Percentiles rank a stretch among this genome's conserved stretches.
These are phyloP conservation scores for Lepidurus packardi DNA, from an alignment of 1,140 invertebrate species.

Conservation along the genomic window DNA sequence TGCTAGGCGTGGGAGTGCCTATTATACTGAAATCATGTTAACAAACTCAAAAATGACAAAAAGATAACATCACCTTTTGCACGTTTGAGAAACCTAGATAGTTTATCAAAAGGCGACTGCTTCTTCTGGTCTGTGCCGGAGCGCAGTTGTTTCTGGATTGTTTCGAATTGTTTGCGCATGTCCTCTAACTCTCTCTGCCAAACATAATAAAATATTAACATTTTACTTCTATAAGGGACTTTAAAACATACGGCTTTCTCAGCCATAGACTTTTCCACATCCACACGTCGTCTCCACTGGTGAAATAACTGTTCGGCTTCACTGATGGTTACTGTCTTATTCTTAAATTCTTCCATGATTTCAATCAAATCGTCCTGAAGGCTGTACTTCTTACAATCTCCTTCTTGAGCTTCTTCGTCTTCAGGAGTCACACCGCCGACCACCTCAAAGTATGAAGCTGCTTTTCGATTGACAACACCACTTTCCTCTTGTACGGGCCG, in stretches of 20 bases:
- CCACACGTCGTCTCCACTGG: slow-evolving; percentile 75
- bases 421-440: no score
- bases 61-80: neutral
- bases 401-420: neutral
- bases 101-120: slow-evolving; percentile 1
- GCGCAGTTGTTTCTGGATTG: neutral
- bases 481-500: no score
- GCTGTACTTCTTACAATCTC: neutral
- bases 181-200: neutral
- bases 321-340: slow-evolving; percentile 74
- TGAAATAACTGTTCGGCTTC: slow-evolving; percentile 77
- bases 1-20: neutral
- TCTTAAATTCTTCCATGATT: slow-evolving; percentile 83
- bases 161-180: neutral
- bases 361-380: slow-evolving; percentile 70
- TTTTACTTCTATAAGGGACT: neutral
- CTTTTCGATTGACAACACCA: no score
- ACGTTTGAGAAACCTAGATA: neutral
- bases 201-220: neutral
- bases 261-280: slow-evolving; percentile 74
- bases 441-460: no score
- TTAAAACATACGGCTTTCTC: slow-evolving; percentile 58
- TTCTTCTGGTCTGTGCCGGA: neutral
- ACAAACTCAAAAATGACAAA: neutral
- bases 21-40: neutral